A percentile compares a stretch with the other conserved stretches of the same genome.
These are phyloP conservation scores for Euura saliciscinereae DNA, from an alignment of 1,140 invertebrate species.

Conservation along the genomic window DNA sequence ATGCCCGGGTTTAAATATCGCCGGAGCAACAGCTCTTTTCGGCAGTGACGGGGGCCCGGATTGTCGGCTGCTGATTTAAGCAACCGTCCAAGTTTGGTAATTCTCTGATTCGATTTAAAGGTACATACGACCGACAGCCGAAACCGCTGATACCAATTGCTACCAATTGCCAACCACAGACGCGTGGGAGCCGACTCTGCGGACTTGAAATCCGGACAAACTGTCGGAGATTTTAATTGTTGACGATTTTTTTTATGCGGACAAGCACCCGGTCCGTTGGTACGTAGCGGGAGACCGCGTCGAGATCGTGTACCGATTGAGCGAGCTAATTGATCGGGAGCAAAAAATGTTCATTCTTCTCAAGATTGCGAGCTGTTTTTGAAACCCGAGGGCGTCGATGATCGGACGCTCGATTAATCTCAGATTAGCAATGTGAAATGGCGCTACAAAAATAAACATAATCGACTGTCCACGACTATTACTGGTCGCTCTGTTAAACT, in stretches of 20 bases:
- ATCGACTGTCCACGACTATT: slow-evolving; percentile 45
- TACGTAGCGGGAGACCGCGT: background rate
- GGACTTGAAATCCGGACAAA: background rate
- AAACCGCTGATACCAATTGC: background rate
- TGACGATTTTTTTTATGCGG: background rate
- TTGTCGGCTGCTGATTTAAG: background rate
- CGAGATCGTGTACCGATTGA: too few relatives aligned
- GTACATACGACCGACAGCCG: background rate
- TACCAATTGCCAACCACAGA: background rate
- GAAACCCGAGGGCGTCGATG: slow-evolving; percentile 24
- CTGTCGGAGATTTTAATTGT: background rate
- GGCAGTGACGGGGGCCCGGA: background rate
- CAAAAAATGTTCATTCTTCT: too few relatives aligned
- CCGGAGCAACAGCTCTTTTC: background rate
- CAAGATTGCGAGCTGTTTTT: too few relatives aligned
- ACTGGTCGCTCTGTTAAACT: slow-evolving; percentile 42
- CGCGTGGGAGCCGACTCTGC: background rate
- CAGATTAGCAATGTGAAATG: slow-evolving; percentile 42
- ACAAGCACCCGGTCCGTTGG: background rate
- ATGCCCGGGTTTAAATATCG: background rate
- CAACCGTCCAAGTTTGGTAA: slow-evolving; percentile 5
- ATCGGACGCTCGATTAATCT: slow-evolving; percentile 49
- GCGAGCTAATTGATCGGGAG: too few relatives aligned
- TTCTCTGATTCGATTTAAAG: background rate
- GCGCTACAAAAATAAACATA: slow-evolving; percentile 43